Conservation (phyloP, 2,113 vertebrate species). For the Prunella fulvescens region DNA sequence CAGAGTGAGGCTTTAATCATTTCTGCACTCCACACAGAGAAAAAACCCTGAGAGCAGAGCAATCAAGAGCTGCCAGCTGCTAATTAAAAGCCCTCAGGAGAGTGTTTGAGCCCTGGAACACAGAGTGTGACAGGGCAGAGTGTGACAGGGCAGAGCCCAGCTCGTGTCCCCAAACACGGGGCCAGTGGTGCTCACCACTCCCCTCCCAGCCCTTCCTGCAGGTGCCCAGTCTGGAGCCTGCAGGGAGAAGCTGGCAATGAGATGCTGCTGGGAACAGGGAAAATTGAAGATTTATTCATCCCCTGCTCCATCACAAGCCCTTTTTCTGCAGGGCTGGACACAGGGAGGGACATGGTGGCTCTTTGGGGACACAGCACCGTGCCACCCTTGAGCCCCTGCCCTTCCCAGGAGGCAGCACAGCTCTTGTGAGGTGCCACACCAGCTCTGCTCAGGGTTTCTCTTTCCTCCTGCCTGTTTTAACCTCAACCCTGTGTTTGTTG, state of each 20-base stretch:
- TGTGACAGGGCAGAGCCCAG: background rate
- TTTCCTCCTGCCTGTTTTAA: background rate
- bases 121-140: background rate
- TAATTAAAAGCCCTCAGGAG: background rate
- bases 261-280: background rate
- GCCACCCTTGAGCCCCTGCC: background rate
- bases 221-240: background rate
- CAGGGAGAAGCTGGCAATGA: background rate
- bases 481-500: background rate
- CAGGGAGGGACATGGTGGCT: background rate
- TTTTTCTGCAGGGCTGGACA: background rate
- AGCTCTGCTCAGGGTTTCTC: background rate
- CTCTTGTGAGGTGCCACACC: background rate
- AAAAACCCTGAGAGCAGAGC: background rate
- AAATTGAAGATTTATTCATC: accelerated
- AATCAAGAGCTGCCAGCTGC: background rate
- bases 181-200: background rate
- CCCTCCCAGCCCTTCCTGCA: background rate
- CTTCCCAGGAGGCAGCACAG: background rate
- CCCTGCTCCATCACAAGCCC: accelerated
- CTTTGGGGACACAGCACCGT: background rate
- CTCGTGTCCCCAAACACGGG: accelerated
- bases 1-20: background rate
- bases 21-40: background rate
- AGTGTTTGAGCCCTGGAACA: accelerated